These are phyloP conservation scores for Puma concolor DNA, from an alignment of 2,113 vertebrate species.

Conservation along the genomic window DNA sequence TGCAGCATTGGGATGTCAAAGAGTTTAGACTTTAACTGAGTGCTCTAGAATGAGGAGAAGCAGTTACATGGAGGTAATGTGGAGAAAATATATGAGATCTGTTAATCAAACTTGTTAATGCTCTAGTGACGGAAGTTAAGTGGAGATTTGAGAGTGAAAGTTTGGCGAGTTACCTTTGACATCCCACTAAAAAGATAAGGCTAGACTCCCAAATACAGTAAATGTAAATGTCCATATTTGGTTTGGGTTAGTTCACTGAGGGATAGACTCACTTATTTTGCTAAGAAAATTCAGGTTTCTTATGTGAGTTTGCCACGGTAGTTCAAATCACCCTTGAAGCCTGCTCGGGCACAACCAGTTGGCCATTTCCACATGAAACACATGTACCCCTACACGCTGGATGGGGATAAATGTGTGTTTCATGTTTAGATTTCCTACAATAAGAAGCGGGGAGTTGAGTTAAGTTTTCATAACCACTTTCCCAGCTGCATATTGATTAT, in stretches of 20 bases:
- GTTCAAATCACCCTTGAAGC: background rate
- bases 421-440: background rate
- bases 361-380: background rate
- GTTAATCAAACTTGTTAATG: background rate
- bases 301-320: background rate
- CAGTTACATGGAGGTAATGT: background rate
- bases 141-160: background rate
- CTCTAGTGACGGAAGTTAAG: background rate
- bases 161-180: background rate
- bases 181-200: background rate
- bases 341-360: background rate
- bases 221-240: background rate
- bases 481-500: background rate
- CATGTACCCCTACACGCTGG: background rate
- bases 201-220: background rate
- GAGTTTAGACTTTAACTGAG: background rate
- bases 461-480: background rate
- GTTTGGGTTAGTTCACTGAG: background rate
- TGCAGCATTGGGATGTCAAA: background rate
- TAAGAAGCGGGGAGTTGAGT: background rate
- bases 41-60: constrained; percentile 36
- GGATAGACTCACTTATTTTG: background rate
- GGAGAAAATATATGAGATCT: background rate
- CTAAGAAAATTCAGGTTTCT: background rate
- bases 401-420: background rate